Percentiles rank a stretch among this genome's conserved stretches.
Evolutionary conservation across 2,113 vertebrate species (phyloP).

Genomic region (Montifringilla adamsi): DNA sequence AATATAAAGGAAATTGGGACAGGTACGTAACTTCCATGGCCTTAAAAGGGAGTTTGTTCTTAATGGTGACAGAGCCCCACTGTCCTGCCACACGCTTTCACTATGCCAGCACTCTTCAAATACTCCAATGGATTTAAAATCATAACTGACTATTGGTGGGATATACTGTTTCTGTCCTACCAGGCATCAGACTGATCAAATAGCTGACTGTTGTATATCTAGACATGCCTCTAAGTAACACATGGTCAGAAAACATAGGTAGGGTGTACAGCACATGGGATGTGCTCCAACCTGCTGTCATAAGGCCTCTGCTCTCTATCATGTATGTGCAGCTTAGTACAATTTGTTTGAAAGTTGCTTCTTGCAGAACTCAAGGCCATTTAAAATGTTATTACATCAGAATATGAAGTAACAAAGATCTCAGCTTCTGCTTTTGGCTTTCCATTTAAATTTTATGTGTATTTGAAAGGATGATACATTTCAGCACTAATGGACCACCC

Average conservation of each 20-base stretch:
- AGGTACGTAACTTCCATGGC: neutral
- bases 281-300: neutral
- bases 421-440: neutral
- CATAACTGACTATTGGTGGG: neutral
- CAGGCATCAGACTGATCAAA: neutral
- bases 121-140: neutral
- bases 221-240: neutral
- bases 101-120: neutral
- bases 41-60: neutral
- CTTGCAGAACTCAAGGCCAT: neutral
- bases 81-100: fast-evolving
- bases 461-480: neutral
- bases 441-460: neutral
- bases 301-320: neutral
- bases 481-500: neutral
- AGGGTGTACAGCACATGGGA: neutral
- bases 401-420: neutral
- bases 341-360: neutral
- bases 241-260: neutral
- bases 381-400: neutral
- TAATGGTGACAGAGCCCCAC: neutral
- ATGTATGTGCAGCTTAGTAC: neutral
- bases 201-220: neutral
- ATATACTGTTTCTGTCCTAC: neutral
- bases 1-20: neutral